phyloP scores from a whole-genome alignment of 2,888 invertebrate genomes.

The Tolmerus cingulatus region DNA sequence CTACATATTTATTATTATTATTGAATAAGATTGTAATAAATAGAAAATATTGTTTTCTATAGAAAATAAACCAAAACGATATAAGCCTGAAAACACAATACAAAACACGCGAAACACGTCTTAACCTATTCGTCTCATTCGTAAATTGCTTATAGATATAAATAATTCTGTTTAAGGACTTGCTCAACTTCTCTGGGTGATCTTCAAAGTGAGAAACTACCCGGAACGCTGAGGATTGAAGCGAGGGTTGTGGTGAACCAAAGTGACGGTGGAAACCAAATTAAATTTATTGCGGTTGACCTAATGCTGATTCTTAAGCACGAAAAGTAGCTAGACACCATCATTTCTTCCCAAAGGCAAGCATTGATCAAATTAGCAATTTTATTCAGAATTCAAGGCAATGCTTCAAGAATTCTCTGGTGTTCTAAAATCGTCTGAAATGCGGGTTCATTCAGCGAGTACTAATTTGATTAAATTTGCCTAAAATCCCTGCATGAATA shows the following conservation, averaged over 20 bases:
- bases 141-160: not conserved
- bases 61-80: not conserved
- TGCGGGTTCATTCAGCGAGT: not conserved
- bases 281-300: not conserved
- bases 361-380: not conserved
- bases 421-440: not conserved
- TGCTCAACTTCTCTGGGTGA: not conserved
- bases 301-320: not conserved
- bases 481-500: slow-evolving; percentile 6
- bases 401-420: not conserved
- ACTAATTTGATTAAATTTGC: slow-evolving; percentile 6
- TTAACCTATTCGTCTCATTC: not conserved
- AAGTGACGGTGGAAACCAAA: not conserved
- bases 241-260: not conserved
- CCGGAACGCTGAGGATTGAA: not conserved
- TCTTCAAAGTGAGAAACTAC: not conserved
- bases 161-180: not conserved
- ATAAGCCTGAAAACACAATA: not conserved
- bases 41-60: too few relatives aligned
- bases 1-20: too few relatives aligned
- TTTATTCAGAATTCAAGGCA: not conserved
- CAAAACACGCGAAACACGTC: too few relatives aligned
- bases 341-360: not conserved
- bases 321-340: not conserved
- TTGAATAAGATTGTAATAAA: too few relatives aligned